Percentiles rank a stretch among this genome's conserved stretches.
Conservation (phyloP, 2,797 vertebrate genomes). For the Lophius americanus region DNA sequence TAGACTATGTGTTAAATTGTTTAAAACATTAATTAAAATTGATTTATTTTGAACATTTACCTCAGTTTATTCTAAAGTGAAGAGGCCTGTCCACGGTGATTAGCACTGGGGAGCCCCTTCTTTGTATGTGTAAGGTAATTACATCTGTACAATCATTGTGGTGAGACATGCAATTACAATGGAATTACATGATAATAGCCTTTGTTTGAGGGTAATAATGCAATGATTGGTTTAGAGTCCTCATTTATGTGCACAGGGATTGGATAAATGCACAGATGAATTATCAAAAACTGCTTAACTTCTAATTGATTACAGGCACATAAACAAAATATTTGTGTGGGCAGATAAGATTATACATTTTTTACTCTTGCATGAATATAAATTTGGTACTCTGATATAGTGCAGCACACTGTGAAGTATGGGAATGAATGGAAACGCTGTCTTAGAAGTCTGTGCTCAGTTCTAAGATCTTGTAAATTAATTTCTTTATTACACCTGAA, state of each 20-base stretch:
- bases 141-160: constrained; percentile 65
- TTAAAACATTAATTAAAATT: constrained; percentile 61
- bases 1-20: constrained; percentile 56
- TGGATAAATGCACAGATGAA: constrained; percentile 62
- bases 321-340: constrained; percentile 72
- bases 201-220: constrained; percentile 66
- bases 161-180: constrained; percentile 71
- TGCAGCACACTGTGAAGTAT: constrained; percentile 58
- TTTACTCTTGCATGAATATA: constrained; percentile 58
- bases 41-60: constrained; percentile 47
- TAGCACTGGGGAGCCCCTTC: constrained; percentile 36
- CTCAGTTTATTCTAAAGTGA: constrained; percentile 50
- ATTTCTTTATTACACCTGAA: constrained; percentile 37
- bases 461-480: constrained; percentile 51
- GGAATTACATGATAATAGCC: constrained; percentile 68
- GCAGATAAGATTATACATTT: constrained; percentile 69
- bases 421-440: constrained; percentile 58
- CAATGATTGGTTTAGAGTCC: constrained; percentile 40
- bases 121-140: constrained; percentile 62
- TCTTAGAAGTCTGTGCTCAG: constrained; percentile 45
- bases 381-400: constrained; percentile 66
- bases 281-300: constrained; percentile 67
- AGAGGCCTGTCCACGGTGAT: constrained; percentile 51
- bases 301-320: constrained; percentile 67
- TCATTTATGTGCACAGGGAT: constrained; percentile 50